Evolutionary conservation across 2,888 invertebrate species (phyloP).

Genomic region (Melolontha melolontha): DNA sequence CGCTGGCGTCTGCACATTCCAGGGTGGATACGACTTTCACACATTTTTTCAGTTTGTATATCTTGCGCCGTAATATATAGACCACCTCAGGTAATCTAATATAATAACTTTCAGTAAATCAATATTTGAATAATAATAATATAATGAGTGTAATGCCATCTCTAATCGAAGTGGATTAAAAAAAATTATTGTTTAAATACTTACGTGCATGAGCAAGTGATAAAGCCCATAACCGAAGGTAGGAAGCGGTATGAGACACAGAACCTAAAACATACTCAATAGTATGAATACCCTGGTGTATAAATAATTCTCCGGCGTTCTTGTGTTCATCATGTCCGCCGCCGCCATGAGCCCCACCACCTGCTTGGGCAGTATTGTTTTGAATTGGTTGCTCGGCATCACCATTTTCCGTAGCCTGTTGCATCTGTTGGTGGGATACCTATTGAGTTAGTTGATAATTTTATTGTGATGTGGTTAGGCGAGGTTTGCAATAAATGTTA

Average conservation of each 20-base stretch:
- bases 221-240: conserved; percentile 95
- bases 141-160: too few species aligned
- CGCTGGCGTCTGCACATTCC: too few species aligned
- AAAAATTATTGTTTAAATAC: too few species aligned
- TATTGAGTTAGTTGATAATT: conserved; percentile 41
- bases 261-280: conserved; percentile 97
- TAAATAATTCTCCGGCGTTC: conserved; percentile 88
- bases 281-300: conserved; percentile 95
- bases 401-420: conserved; percentile 64
- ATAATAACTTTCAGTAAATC: too few species aligned
- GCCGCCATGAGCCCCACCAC: conserved; percentile 60
- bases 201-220: conserved; percentile 95
- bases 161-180: too few species aligned
- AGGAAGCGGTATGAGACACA: conserved; percentile 96
- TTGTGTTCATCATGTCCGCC: conserved; percentile 73
- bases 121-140: too few species aligned
- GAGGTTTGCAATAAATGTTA: not conserved
- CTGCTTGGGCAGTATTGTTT: conserved; percentile 58
- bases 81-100: too few species aligned
- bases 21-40: too few species aligned
- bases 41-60: too few species aligned
- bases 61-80: too few species aligned
- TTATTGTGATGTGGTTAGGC: conserved; percentile 17
- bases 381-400: conserved; percentile 64
- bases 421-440: conserved; percentile 63